Evolutionary conservation across 2,888 invertebrate genomes (phyloP).

Genomic region (Anaspis maculata): DNA sequence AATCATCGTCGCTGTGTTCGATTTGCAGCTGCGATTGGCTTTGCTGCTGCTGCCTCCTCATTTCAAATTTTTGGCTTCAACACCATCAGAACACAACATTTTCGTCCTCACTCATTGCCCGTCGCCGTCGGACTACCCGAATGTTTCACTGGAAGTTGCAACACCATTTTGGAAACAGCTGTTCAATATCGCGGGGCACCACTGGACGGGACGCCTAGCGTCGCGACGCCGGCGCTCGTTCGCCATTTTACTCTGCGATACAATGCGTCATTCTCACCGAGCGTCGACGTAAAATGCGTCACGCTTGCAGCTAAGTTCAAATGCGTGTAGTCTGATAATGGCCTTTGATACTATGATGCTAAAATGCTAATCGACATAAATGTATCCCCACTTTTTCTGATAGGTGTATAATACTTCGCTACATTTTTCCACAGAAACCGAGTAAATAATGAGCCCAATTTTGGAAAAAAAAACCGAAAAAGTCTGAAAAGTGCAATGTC

Average conservation of each 20-base stretch:
- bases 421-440: too few species aligned
- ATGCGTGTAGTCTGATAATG: constrained; percentile 1
- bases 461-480: too few species aligned
- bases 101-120: constrained; percentile 7
- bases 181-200: constrained; percentile 25
- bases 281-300: neutral
- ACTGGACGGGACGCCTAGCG: constrained; percentile 21
- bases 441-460: too few species aligned
- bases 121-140: constrained; percentile 10
- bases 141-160: constrained; percentile 16
- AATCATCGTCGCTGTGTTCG: constrained; percentile 47
- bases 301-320: constrained; percentile 3
- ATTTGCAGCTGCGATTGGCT: constrained; percentile 34
- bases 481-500: too few species aligned
- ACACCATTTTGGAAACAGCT: constrained; percentile 22
- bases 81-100: constrained; percentile 9
- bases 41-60: constrained; percentile 31
- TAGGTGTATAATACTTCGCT: too few species aligned
- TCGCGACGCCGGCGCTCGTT: constrained; percentile 27
- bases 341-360: too few species aligned
- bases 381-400: too few species aligned
- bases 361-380: too few species aligned
- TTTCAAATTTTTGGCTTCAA: too few species aligned
- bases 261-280: too few species aligned
- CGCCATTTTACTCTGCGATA: constrained; percentile 22